A percentile compares a stretch with the other conserved stretches of the same genome.
These are phyloP conservation scores for Cyprinodon diabolis DNA, from an alignment of 2,797 vertebrate species.

Conservation along the genomic window DNA sequence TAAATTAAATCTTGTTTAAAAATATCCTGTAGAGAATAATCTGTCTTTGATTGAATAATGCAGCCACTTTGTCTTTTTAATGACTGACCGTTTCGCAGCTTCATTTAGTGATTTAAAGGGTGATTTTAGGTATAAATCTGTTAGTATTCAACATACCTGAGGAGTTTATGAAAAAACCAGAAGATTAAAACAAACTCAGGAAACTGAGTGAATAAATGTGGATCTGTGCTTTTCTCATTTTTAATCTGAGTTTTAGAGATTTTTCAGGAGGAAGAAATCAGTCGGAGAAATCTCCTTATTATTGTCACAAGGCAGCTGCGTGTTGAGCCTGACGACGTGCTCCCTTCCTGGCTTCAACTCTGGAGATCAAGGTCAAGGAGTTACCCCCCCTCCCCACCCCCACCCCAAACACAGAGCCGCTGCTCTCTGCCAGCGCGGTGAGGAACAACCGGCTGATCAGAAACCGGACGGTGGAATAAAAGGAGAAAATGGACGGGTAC, in stretches of 20 bases:
- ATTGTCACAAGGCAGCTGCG: constrained; percentile 23
- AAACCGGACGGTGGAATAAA: constrained; percentile 33
- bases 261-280: constrained; percentile 5
- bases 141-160: no score
- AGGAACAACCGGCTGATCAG: constrained; percentile 10
- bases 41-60: no score
- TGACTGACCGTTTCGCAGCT: no score
- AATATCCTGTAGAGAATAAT: no score
- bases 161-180: no score
- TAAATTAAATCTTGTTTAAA: no score
- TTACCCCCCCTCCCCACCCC: constrained; percentile 56
- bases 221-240: no score
- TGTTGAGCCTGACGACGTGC: constrained; percentile 23
- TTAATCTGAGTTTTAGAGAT: neutral
- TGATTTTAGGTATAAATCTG: no score
- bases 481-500: constrained; percentile 5
- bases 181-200: no score
- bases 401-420: constrained; percentile 7
- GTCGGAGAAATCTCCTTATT: constrained; percentile 22
- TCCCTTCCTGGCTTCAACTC: constrained; percentile 63
- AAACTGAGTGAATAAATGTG: no score
- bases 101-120: no score
- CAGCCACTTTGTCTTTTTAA: no score
- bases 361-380: constrained; percentile 73
- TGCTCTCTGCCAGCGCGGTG: constrained; percentile 22